These are phyloP conservation scores for Tiaroga cobitis DNA, from an alignment of 2,797 vertebrate genomes.

Conservation along the genomic window DNA sequence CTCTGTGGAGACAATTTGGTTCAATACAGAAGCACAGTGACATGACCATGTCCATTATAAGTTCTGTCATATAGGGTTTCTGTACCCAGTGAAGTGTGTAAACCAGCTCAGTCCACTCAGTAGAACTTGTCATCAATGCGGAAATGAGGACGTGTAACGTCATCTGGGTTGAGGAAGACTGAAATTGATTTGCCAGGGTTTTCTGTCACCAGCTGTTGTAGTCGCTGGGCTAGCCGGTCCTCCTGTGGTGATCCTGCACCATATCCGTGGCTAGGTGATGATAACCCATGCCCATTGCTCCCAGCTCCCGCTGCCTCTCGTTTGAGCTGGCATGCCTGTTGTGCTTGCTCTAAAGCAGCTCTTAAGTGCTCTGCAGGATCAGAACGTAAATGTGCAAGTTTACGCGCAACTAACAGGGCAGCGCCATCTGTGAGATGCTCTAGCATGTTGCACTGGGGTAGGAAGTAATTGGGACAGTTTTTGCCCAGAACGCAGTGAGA, in stretches of 20 bases:
- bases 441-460: constrained; percentile 86
- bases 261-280: constrained; percentile 71
- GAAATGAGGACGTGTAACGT: constrained; percentile 83
- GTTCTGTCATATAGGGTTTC: constrained; percentile 11
- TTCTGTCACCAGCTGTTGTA: constrained; percentile 84
- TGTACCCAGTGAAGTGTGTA: not conserved
- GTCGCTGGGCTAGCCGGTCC: constrained; percentile 78
- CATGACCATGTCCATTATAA: not conserved
- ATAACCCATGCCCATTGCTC: constrained; percentile 68
- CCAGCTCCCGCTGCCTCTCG: constrained; percentile 69
- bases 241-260: constrained; percentile 74
- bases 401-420: constrained; percentile 75
- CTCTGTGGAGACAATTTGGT: constrained; percentile 9
- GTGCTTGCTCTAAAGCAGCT: constrained; percentile 82
- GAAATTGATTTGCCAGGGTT: constrained; percentile 86
- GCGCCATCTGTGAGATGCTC: constrained; percentile 75
- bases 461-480: constrained; percentile 88
- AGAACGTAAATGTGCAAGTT: constrained; percentile 82
- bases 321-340: constrained; percentile 82
- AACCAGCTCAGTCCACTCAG: constrained; percentile 61
- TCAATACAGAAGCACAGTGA: constrained; percentile 31
- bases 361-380: constrained; percentile 85
- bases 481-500: constrained; percentile 83
- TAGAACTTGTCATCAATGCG: constrained; percentile 87
- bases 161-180: constrained; percentile 85